Evolutionary conservation across 92 coral and sea anemone genomes (phyloP).

Genomic region (Paramuricea clavata): DNA sequence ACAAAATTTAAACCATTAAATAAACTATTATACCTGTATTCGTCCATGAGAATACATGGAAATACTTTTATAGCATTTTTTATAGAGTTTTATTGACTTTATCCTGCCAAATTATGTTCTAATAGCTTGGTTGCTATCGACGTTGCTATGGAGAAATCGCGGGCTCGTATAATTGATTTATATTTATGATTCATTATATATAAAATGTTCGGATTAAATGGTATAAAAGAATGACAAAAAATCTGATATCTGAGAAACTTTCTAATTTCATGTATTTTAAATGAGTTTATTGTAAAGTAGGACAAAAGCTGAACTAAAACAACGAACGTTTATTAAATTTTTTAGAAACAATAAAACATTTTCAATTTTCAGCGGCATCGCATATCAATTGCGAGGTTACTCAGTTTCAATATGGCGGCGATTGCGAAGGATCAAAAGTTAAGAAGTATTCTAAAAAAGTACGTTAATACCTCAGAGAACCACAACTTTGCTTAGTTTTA

Average conservation of each 20-base stretch:
- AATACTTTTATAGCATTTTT: background rate
- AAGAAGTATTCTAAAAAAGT: slow-evolving; percentile 23
- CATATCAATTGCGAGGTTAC: slow-evolving; percentile 39
- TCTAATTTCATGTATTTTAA: background rate
- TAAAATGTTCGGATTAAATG: too few relatives aligned
- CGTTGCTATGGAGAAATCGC: slow-evolving; percentile 36
- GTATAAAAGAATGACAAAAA: too few relatives aligned
- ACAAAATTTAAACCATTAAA: background rate
- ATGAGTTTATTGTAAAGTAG: background rate
- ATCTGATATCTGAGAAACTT: too few relatives aligned
- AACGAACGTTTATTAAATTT: background rate
- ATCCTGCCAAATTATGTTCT: background rate
- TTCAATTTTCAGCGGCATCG: slow-evolving; percentile 18
- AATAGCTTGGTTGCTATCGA: background rate
- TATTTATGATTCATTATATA: too few relatives aligned
- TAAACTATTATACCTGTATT: slow-evolving; percentile 12
- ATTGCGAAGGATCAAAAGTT: slow-evolving; percentile 26
- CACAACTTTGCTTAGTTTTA: background rate
- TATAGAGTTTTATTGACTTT: background rate
- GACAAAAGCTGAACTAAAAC: background rate
- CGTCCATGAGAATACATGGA: slow-evolving; percentile 31
- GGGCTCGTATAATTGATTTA: slow-evolving; percentile 1
- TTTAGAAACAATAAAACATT: background rate
- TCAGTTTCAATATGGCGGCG: slow-evolving; percentile 50
- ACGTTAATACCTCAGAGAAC: background rate